Evolutionary conservation across 2,888 invertebrate genomes (phyloP).

Genomic region (Cryptops parisi): DNA sequence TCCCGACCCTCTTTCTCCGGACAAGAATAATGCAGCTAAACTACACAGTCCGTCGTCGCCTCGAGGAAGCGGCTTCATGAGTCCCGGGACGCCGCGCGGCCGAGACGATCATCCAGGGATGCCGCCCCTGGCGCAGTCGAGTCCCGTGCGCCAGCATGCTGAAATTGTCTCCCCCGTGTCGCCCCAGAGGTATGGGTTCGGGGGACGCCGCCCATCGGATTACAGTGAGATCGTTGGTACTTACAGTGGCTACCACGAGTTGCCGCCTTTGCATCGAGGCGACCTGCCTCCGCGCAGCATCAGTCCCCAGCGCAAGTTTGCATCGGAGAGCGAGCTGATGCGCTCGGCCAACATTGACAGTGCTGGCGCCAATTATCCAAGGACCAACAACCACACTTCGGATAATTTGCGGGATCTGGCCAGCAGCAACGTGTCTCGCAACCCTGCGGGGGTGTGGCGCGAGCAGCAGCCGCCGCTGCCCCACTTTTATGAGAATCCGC

Average conservation of each 20-base stretch:
- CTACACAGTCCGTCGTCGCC: constrained; percentile 9
- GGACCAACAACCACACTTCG: constrained; percentile 17
- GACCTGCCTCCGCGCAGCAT: constrained; percentile 28
- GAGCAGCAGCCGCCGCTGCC: constrained; percentile 43
- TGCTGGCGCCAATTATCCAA: neutral
- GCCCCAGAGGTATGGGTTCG: neutral
- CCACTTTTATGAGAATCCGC: constrained; percentile 3
- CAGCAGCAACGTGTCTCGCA: constrained; percentile 46
- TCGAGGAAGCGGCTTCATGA: constrained; percentile 37
- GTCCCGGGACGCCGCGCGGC: constrained; percentile 3
- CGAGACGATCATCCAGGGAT: constrained; percentile 3
- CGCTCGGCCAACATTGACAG: constrained; percentile 44
- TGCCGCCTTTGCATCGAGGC: constrained; percentile 14
- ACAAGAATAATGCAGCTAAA: constrained; percentile 19
- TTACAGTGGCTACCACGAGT: constrained; percentile 9
- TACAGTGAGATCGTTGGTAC: neutral
- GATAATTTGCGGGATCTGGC: constrained; percentile 79
- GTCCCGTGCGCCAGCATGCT: constrained; percentile 12
- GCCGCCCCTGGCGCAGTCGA: constrained; percentile 12
- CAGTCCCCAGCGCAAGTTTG: constrained; percentile 59
- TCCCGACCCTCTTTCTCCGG: constrained; percentile 43
- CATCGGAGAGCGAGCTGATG: constrained; percentile 67
- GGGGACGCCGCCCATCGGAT: neutral
- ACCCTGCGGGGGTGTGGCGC: constrained; percentile 35
- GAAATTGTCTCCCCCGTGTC: constrained; percentile 5